These are phyloP conservation scores for Dreissena rostriformis DNA, from an alignment of 1,140 invertebrate genomes.

Conservation along the genomic window DNA sequence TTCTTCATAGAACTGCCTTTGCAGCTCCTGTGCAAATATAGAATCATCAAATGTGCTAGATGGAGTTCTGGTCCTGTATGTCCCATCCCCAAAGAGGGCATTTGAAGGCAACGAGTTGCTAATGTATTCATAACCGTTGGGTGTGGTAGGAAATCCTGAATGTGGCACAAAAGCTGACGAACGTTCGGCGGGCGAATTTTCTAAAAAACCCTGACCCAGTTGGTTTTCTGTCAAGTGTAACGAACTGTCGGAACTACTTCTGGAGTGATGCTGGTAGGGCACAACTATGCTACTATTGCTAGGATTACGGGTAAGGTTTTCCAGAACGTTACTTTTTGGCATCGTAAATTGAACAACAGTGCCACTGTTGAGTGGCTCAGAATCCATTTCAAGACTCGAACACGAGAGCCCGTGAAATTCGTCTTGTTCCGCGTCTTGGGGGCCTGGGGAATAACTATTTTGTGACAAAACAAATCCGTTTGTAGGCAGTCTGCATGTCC, in stretches of 20 bases:
- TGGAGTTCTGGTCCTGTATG: too few species aligned
- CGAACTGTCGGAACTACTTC: neutral
- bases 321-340: too few species aligned
- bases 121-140: neutral
- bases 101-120: conserved; percentile 12
- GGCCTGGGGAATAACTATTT: too few species aligned
- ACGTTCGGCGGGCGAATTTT: neutral
- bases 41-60: neutral
- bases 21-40: conserved; percentile 34
- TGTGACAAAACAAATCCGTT: too few species aligned
- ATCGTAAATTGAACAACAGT: too few species aligned
- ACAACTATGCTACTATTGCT: conserved; percentile 28
- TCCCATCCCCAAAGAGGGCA: conserved; percentile 36
- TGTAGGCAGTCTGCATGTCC: too few species aligned
- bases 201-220: neutral
- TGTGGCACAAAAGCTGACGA: neutral
- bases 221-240: conserved; percentile 10
- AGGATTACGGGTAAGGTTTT: neutral
- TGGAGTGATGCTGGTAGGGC: conserved; percentile 1
- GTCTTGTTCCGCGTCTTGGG: too few species aligned
- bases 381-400: too few species aligned
- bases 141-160: neutral
- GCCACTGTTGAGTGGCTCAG: too few species aligned
- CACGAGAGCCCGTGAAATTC: too few species aligned
- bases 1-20: conserved; percentile 30